Percentiles rank a stretch among this genome's conserved stretches.
Evolutionary conservation across 2,888 invertebrate genomes (phyloP).

Genomic region (Dioctria rufipes): DNA sequence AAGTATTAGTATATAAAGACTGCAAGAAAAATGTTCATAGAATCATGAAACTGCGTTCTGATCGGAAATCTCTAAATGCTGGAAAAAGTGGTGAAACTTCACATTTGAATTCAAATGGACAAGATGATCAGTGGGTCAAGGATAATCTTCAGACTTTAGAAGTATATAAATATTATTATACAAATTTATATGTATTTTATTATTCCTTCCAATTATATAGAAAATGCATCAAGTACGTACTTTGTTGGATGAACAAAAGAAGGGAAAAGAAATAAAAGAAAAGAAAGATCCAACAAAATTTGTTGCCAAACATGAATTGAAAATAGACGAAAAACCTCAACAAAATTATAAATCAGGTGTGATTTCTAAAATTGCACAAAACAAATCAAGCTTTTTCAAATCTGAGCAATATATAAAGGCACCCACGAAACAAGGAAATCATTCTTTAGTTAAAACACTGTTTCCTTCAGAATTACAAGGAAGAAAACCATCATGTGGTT

Average conservation of each 20-base stretch:
- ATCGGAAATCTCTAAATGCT: slow-evolving; percentile 57
- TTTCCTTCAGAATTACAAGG: slow-evolving; percentile 46
- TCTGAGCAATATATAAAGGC: slow-evolving; percentile 34
- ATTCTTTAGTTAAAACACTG: slow-evolving; percentile 34
- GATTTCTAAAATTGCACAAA: slow-evolving; percentile 32
- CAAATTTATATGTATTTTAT: slow-evolving; percentile 43
- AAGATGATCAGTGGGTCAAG: slow-evolving; percentile 60
- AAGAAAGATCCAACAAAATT: slow-evolving; percentile 40
- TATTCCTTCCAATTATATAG: slow-evolving; percentile 37
- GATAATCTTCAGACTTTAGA: slow-evolving; percentile 60
- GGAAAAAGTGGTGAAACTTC: slow-evolving; percentile 52
- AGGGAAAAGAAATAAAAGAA: slow-evolving; percentile 56
- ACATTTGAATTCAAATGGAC: slow-evolving; percentile 54
- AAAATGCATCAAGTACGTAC: slow-evolving; percentile 60
- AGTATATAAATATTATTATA: slow-evolving; percentile 52
- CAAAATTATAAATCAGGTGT: slow-evolving; percentile 17
- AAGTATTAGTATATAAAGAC: slow-evolving; percentile 61
- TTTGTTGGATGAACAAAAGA: slow-evolving; percentile 59
- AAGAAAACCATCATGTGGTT: slow-evolving; percentile 49
- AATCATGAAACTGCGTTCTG: slow-evolving; percentile 60
- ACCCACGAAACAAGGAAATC: slow-evolving; percentile 20
- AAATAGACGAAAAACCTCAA: slow-evolving; percentile 23
- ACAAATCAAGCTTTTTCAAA: slow-evolving; percentile 17
- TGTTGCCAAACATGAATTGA: not conserved
- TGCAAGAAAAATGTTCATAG: slow-evolving; percentile 61